A percentile compares a stretch with the other conserved stretches of the same genome.
These are phyloP conservation scores for Antennarius striatus DNA, from an alignment of 2,113 vertebrate genomes.

Conservation along the genomic window DNA sequence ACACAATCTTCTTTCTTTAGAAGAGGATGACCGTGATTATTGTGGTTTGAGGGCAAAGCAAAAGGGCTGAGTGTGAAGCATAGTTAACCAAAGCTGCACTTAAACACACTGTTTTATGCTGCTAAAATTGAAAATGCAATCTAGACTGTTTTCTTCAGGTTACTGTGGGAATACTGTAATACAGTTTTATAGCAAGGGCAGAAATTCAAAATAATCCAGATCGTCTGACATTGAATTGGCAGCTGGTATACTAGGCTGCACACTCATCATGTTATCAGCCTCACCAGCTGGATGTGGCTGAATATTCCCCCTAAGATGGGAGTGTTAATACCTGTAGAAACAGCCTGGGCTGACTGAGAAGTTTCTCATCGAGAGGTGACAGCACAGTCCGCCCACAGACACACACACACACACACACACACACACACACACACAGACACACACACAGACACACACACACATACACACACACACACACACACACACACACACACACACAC, in stretches of 20 bases:
- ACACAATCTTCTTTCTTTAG: conserved; percentile 49
- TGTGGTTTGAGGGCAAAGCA: conserved; percentile 46
- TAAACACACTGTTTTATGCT: conserved; percentile 8
- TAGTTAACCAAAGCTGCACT: conserved; percentile 61
- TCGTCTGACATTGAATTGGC: conserved; percentile 23
- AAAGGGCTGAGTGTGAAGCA: conserved; percentile 46
- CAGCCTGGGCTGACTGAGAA: conserved; percentile 5
- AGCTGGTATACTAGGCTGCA: conserved; percentile 22
- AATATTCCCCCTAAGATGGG: conserved; percentile 24
- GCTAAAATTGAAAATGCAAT: conserved; percentile 24
- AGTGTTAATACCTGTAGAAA: conserved; percentile 40
- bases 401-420: too few relatives aligned
- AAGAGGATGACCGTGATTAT: conserved; percentile 44
- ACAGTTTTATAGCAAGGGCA: conserved; percentile 3
- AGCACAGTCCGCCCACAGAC: too few relatives aligned
- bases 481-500: too few relatives aligned
- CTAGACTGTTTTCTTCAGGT: conserved; percentile 23
- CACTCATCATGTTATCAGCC: conserved; percentile 33
- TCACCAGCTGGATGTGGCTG: conserved; percentile 22
- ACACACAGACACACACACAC: too few relatives aligned
- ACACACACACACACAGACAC: too few relatives aligned
- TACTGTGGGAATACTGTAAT: conserved; percentile 9
- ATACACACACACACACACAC: too few relatives aligned
- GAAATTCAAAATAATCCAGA: conserved; percentile 22
- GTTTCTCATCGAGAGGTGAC: conserved; percentile 22